Base-by-base conservation (phyloP, 2,113 vertebrate genomes). In the Xiphophorus maculatus region DNA sequence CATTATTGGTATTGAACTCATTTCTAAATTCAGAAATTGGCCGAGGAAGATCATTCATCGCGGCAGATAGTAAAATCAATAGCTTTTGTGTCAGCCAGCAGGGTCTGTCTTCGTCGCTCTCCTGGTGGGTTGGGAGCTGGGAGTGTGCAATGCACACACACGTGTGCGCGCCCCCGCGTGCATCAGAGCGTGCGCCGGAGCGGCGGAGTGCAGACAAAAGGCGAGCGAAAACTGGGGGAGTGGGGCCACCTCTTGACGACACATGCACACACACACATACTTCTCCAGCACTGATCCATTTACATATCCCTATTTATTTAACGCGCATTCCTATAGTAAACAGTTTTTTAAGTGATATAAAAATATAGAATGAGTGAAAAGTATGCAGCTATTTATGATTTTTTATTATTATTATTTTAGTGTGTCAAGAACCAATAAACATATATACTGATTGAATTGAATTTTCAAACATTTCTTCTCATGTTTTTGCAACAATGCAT, bases 241-340 rank as follows among this genome's bases (percentile, higher is more conserved):
- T 95, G 94, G 94, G 93, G 94, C 94, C 94, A 95, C 93, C 94
- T 95, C 91, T 95, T 95, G 94, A 94, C 93, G 92, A 92, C 93
- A 94, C 92, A 92, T 85, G 82, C 88, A 29, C 82, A 74, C 83
- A 14, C 77, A 66, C 78, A 65, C 67, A 33, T 61, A 29, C 37
- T 33, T 54, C 17, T 15, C 66, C 69, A 28, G 70, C 64, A 1
- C 60, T 35, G 66, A 28, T 69, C 64, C 74, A 77, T 65, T 25
- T 66, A 51, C 25, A 66, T 66, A 70, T 10, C 27, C 37, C 63
- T 17, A 64, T 76, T 40, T 11, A 35, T 54, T 69, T n/a, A 65
- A 63, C 19, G 28, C 69, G 28, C 65, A 76, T 68, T 3, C 74
- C n/a, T 71, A 51, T 42, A 0, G 63, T 17, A 66, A 3, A 8